Base-by-base conservation (phyloP, 2,113 vertebrate genomes). In the Clarias batrachus region DNA sequence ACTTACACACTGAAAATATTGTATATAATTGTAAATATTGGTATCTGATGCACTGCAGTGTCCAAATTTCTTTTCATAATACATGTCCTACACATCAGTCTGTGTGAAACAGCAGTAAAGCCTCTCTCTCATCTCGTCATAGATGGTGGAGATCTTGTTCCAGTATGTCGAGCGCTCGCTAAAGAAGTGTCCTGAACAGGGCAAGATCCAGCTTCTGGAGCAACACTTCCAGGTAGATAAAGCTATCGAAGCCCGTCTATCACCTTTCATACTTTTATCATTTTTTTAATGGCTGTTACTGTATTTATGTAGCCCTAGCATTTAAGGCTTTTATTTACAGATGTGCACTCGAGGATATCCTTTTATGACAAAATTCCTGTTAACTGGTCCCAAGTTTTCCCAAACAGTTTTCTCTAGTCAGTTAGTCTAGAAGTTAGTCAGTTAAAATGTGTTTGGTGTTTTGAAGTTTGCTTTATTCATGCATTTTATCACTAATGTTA, bases 111-210 rank as follows among this genome's bases (percentile, higher is more conserved):
- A 56, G 25, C 23, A 14, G 23, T 5, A 81, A 68, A 30, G 9
- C 0, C 3, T 57, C 2, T 71, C 37, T 66, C 37, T 66, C 1
- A 0, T 82, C 6, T 85, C 4, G 17, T 85, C 16, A 21, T 70
- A 99, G 98, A 98, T 99, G 96, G 94, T 97, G 57, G 98, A 99
- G 92, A 96, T 99, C 82, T 93, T 99, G 27, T 95, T 98, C 86
- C 98, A 97, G 92, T 98, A 97, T 68, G 93, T 96, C 1, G 97
- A 98, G 68, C 93, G 95, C 54, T 92, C 96, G 83, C 78, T 99
- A 91, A 99, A 96, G 92, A 99, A 97, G 87, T 98, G 97, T 91
- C 97, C 98, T 11, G 98, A 99, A 62, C 97, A 99, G 88, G 98
- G 98, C 0, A 99, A 97, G 91, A 96, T 98, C 91, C 98, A 98